These are phyloP conservation scores for Hystrix brachyura DNA, from an alignment of 2,113 vertebrate species.

Conservation along the genomic window DNA sequence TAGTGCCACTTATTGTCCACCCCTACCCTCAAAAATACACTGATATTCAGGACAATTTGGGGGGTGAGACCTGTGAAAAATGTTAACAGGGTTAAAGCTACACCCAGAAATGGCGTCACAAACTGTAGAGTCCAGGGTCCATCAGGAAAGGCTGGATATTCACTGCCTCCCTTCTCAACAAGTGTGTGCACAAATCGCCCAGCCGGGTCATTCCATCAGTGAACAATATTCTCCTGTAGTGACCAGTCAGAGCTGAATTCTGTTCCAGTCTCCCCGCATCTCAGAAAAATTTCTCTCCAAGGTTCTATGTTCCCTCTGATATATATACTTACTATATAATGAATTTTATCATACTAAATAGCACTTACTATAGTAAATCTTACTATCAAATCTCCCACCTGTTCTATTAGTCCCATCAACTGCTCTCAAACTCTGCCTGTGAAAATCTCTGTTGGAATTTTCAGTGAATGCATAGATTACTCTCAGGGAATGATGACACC, in stretches of 20 bases:
- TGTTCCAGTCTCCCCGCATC: background rate
- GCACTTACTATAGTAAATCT: background rate
- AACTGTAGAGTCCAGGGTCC: background rate
- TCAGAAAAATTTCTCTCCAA: background rate
- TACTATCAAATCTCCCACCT: background rate
- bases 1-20: background rate
- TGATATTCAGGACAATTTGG: background rate
- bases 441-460: conserved; percentile 2
- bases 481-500: background rate
- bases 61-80: background rate
- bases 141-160: background rate
- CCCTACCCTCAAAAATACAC: background rate
- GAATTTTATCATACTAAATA: background rate
- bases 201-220: background rate
- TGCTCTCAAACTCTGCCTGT: background rate
- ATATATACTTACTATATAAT: background rate
- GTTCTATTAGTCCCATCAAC: background rate
- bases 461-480: background rate
- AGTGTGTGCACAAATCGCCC: background rate
- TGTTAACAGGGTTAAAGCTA: background rate
- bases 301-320: background rate
- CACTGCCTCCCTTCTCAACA: background rate
- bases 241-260: background rate
- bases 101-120: background rate
- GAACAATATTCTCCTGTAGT: background rate